Evolutionary conservation across 2,888 invertebrate genomes (phyloP), one percentile per base, ranked within the genome.

Genomic region (Dyspetes luteomarginatus): DNA sequence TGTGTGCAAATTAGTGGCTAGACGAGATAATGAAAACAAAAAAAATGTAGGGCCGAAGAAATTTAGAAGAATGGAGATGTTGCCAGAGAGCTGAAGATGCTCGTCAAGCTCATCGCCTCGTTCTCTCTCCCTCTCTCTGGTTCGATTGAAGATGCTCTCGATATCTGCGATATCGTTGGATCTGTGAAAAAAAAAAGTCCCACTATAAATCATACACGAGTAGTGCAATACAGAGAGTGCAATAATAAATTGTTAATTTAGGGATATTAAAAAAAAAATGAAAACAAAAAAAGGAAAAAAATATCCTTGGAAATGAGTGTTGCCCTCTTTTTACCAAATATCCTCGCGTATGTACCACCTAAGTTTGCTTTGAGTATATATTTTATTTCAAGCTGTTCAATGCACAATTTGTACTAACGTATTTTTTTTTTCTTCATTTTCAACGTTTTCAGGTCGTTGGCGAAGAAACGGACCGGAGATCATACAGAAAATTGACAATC

Each of bases 381-480:
- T 17, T 7, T 17, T 36, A 36, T 2, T 48, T 1, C 48, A 48
- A 36, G 17, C 48, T n/a, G 17, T 2, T 48, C 48, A 17, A 48
- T 48, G 48, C 17, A 48, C 48, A 3, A 15, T 15, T 5, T 3
- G 36, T 36, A 36, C 36, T 36, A 36, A 80, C 71, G 71, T 41
- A 62, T 65, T 65, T n/a, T n/a, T n/a, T n/a, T n/a, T n/a, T n/a
- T n/a, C n/a, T n/a, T 76, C n/a, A 5, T 65, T 50, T 76, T 55
- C 55, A 48, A 75, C 52, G 15, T 67, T 82, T 82, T 72, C 81
- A 83, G 84, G 76, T 55, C 75, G 58, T 43, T 75, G 82, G 74
- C 60, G 75, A 3, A 62, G 36, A 56, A 43, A 55, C 43, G 60
- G 69, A 26, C 60, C 78, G 41, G 64, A 60, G 55, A 48, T 55